Conservation (phyloP, 2,888 invertebrate genomes). For the Phyto melanocephala region DNA sequence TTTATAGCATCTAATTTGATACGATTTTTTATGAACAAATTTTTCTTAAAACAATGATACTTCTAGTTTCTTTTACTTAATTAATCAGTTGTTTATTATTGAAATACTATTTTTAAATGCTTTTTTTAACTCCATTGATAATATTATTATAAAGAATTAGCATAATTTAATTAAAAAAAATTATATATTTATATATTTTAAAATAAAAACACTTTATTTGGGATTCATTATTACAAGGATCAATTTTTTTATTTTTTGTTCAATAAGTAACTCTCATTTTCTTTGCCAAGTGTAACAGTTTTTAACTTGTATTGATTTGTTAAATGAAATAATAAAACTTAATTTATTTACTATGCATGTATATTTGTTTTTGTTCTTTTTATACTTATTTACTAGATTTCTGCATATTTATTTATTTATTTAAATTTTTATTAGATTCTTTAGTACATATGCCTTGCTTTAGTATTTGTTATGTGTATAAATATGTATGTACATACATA, state of each 20-base stretch:
- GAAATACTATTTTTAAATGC: too few relatives aligned
- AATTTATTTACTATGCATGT: slow-evolving; percentile 23
- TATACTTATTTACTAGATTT: not conserved
- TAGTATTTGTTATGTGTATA: not conserved
- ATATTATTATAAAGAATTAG: too few relatives aligned
- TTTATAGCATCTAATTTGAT: too few relatives aligned
- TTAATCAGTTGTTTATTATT: too few relatives aligned
- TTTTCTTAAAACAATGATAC: too few relatives aligned
- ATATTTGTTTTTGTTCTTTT: not conserved
- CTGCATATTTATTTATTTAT: not conserved
- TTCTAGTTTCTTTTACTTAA: too few relatives aligned
- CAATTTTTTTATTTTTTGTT: not conserved
- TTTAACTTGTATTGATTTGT: slow-evolving; percentile 6
- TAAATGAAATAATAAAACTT: slow-evolving; percentile 7
- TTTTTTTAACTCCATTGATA: too few relatives aligned
- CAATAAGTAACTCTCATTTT: slow-evolving; percentile 26
- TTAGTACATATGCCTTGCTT: too few relatives aligned
- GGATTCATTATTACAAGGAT: slow-evolving; percentile 47
- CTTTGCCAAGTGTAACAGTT: slow-evolving; percentile 6
- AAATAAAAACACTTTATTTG: slow-evolving; percentile 6
- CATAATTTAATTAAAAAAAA: too few relatives aligned
- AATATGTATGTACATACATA: not conserved
- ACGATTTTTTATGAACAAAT: too few relatives aligned
- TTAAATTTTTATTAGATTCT: too few relatives aligned
- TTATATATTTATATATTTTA: too few relatives aligned